A percentile compares a stretch with the other conserved stretches of the same genome.
Conservation (phyloP, 2,797 vertebrate species). For the Falco naumanni region DNA sequence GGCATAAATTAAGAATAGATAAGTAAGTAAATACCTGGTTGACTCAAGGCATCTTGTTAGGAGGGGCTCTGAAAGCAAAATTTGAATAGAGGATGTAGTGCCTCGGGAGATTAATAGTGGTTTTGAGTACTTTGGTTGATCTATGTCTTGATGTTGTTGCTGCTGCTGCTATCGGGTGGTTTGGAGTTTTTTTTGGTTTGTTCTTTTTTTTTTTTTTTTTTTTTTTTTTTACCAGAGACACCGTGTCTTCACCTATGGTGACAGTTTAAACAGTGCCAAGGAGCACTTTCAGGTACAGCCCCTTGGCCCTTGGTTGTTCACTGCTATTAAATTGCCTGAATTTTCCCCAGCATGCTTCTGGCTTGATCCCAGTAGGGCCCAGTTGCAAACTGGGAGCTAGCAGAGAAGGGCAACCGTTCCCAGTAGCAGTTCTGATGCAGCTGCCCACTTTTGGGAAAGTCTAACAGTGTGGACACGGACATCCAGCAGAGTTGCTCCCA, state of each 20-base stretch:
- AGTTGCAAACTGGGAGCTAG: background rate
- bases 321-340: background rate
- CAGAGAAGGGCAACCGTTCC: accelerated
- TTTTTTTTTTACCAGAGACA: background rate
- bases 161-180: background rate
- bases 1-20: background rate
- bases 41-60: background rate
- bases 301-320: background rate
- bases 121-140: background rate
- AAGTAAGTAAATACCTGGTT: background rate
- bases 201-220: too few species aligned
- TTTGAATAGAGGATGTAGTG: background rate
- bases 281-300: background rate
- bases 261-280: background rate
- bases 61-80: background rate
- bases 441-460: background rate
- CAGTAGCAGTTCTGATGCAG: background rate
- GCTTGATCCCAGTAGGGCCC: background rate
- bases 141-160: background rate
- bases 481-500: accelerated
- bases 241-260: background rate
- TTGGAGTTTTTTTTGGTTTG: too few species aligned
- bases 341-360: background rate
- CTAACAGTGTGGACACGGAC: background rate
- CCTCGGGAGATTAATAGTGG: background rate